phyloP scores from a whole-genome alignment of 2,888 invertebrate genomes.

The Cyaniris semiargus region DNA sequence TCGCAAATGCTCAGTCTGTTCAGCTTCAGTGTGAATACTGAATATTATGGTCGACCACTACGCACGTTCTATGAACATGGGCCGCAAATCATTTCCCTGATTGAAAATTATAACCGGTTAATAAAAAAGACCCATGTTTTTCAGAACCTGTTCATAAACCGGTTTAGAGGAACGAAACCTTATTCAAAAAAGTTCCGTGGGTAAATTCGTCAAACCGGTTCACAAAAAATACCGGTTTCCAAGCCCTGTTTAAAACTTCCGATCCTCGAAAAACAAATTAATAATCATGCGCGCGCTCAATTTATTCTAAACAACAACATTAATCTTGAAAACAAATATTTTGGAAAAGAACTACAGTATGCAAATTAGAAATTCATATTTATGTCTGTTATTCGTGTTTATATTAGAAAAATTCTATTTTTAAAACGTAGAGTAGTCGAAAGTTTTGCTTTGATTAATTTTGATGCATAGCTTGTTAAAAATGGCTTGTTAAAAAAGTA shows the following conservation, averaged over 20 bases:
- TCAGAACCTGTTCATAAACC: too few species aligned
- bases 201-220: too few species aligned
- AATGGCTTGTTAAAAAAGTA: not conserved
- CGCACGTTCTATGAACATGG: too few species aligned
- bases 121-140: too few species aligned
- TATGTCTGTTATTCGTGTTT: not conserved
- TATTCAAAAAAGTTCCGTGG: too few species aligned
- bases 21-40: too few species aligned
- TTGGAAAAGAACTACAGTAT: conserved; percentile 23
- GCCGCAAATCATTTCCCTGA: too few species aligned
- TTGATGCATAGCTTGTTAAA: not conserved
- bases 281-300: not conserved
- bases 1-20: too few species aligned
- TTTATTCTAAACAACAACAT: conserved; percentile 20
- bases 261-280: not conserved
- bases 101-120: too few species aligned
- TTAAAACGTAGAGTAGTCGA: not conserved
- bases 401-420: not conserved
- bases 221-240: too few species aligned
- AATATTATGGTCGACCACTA: too few species aligned
- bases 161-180: too few species aligned
- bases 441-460: conserved; percentile 1
- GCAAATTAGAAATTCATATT: conserved; percentile 21
- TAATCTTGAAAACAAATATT: conserved; percentile 26
- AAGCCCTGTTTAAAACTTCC: not conserved